Percentiles rank a stretch among this genome's conserved stretches.
These are phyloP conservation scores for Allygus modestus DNA, from an alignment of 2,888 invertebrate species.

Conservation along the genomic window DNA sequence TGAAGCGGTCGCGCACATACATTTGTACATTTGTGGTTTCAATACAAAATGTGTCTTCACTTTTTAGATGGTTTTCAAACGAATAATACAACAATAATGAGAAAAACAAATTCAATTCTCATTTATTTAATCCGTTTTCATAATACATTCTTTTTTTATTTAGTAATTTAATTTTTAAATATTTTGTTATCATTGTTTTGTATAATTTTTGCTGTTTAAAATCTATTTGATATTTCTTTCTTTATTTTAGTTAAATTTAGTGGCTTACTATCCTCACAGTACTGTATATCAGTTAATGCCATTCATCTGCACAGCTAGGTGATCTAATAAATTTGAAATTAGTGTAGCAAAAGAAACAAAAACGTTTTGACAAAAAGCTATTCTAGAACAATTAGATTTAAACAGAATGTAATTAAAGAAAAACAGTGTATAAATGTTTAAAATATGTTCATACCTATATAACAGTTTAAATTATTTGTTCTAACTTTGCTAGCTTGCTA, in stretches of 20 bases:
- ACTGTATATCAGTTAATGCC: too few relatives aligned
- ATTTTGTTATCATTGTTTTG: background rate
- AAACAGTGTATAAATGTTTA: background rate
- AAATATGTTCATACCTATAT: background rate
- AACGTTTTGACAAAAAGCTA: background rate
- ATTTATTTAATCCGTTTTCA: background rate
- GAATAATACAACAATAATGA: background rate
- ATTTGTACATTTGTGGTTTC: conserved; percentile 1
- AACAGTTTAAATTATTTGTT: background rate
- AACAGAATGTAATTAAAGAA: background rate
- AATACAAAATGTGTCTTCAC: background rate
- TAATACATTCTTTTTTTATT: background rate
- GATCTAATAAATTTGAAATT: background rate
- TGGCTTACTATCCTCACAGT: too few relatives aligned
- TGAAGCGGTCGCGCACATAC: conserved; percentile 41
- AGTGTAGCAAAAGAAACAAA: background rate
- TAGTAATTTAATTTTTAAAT: background rate
- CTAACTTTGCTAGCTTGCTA: background rate
- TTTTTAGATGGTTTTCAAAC: background rate
- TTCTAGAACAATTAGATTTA: background rate
- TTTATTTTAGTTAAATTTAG: too few relatives aligned
- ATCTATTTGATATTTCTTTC: background rate
- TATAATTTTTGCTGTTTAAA: background rate
- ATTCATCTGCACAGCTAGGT: background rate
- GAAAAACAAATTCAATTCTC: background rate